Evolutionary conservation across 2,797 vertebrate species (phyloP).

Genomic region (Tapera naevia): DNA sequence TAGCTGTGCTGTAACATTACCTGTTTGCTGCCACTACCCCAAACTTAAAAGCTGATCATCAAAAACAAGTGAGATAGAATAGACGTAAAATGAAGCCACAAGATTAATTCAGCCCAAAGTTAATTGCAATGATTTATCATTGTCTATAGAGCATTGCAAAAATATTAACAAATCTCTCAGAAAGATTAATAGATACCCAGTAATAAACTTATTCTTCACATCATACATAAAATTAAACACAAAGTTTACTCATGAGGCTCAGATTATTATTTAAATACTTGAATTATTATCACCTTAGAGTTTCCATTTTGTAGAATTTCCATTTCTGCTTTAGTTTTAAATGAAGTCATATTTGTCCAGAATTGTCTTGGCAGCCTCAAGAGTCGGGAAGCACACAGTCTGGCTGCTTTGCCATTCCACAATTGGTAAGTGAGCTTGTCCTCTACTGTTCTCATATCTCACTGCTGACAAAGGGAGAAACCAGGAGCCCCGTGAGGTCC

Average conservation of each 20-base stretch:
- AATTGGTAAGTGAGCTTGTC: neutral
- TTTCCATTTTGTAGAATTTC: neutral
- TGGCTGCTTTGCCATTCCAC: neutral
- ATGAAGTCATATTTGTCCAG: neutral
- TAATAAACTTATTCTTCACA: conserved; percentile 41
- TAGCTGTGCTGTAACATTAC: neutral
- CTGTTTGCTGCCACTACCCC: neutral
- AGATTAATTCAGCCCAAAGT: conserved; percentile 38
- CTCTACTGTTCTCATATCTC: accelerated
- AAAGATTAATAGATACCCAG: neutral
- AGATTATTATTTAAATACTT: conserved; percentile 33
- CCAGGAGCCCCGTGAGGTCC: neutral
- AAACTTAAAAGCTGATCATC: conserved; percentile 12
- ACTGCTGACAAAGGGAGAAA: neutral
- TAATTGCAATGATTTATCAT: conserved; percentile 52
- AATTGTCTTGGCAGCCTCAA: neutral
- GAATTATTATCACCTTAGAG: neutral
- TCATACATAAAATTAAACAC: conserved; percentile 53
- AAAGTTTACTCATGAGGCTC: neutral
- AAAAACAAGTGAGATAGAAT: neutral
- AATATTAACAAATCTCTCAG: neutral
- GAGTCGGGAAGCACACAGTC: neutral
- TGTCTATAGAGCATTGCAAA: conserved; percentile 40
- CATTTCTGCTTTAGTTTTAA: neutral
- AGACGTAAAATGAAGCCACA: conserved; percentile 10